Evolutionary conservation across 2,113 vertebrate genomes (phyloP), one percentile per base, ranked within the genome.

Genomic region (Apteryx mantelli): DNA sequence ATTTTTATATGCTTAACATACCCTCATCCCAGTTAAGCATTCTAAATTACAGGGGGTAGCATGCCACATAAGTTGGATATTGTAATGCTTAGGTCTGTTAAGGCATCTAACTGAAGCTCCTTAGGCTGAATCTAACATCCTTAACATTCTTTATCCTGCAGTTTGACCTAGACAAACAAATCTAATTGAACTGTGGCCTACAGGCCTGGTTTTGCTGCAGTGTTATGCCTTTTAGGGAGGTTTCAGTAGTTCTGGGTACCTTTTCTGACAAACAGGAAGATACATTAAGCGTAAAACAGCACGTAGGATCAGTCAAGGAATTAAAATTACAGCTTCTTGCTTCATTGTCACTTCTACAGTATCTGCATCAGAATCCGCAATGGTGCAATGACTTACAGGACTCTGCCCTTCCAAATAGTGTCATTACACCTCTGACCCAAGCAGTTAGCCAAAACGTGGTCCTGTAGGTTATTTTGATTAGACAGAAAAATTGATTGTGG

Each of bases 391-490:
- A 65, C 38, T 85, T 79, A 8, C 11, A 69, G 58, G 61, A 58
- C 38, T 70, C 65, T 61, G 61, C 48, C 63, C 75, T 88, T 85
- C 32, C 65, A 64, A 85, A 8, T 9, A 60, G 16, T 16, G 55
- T 4, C 50, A 38, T 28, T 85, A 32, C 19, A 91, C 56, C 61
- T 76, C 74, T 46, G 22, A 77, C 46, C 30, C 30, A 70, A 89
- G 83, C 55, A 60, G 21, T 1, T 68, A 60, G 64, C 86, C 60
- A 86, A 71, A 77, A 66, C 63, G 56, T 40, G n/a, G n/a, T 71
- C 84, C 86, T 87, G 65, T 3, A 2, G 42, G 46, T 87, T 89
- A 32, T 53, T 91, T 74, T 90, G 86, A 83, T 93, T 66, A 53
- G 58, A 66, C 76, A 8, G 71, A 44, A 86, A 93, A 80, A 86